These are phyloP conservation scores for Pipistrellus pipistrellus DNA, from an alignment of 2,797 vertebrate genomes.

Conservation along the genomic window DNA sequence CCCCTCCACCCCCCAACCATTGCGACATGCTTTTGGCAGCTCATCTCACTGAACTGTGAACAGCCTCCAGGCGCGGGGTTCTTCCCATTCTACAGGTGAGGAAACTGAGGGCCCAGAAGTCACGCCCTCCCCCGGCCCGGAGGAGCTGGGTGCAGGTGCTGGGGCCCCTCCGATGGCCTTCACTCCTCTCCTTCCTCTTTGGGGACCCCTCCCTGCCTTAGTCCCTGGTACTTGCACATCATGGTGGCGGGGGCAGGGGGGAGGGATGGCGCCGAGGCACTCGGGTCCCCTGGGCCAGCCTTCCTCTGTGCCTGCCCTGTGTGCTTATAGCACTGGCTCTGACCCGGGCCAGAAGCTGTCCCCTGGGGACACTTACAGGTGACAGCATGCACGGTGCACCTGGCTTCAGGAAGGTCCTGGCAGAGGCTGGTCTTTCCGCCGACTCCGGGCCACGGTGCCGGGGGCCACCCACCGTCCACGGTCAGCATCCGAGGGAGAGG, in stretches of 20 bases:
- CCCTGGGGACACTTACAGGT: not conserved
- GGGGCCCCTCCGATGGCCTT: fast-evolving
- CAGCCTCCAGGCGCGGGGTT: not conserved
- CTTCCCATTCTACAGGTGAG: not conserved
- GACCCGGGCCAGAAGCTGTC: no score
- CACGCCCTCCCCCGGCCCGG: fast-evolving
- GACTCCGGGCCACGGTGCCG: no score
- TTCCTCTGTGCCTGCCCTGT: no score
- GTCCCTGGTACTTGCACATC: not conserved
- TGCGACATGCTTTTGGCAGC: no score
- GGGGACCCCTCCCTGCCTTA: fast-evolving
- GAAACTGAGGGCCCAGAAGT: not conserved
- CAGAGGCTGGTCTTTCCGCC: fast-evolving
- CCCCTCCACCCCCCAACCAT: not conserved
- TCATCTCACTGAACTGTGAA: not conserved
- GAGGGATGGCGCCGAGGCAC: not conserved
- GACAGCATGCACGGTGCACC: fast-evolving
- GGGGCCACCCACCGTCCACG: fast-evolving
- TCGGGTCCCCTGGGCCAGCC: not conserved
- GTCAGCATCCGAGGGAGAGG: not conserved
- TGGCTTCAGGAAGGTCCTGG: not conserved
- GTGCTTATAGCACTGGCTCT: no score
- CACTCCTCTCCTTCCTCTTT: not conserved
- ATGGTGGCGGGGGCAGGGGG: not conserved
- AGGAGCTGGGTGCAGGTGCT: no score